Conservation (phyloP, 2,797 vertebrate species). For the Argentina silus region DNA sequence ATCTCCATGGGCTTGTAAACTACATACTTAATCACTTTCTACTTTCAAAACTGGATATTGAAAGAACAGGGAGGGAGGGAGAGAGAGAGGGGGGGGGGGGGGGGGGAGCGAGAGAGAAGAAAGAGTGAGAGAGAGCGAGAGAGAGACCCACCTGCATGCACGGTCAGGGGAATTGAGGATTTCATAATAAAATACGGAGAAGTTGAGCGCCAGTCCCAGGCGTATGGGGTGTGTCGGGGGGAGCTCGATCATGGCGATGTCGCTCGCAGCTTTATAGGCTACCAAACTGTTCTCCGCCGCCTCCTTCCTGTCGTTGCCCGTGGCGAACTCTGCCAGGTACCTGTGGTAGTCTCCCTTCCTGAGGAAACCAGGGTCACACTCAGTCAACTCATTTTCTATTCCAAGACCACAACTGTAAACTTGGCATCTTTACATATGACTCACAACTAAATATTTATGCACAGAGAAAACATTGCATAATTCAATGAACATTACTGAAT, state of each 20-base stretch:
- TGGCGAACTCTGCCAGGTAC: constrained; percentile 98
- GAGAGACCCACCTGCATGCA: constrained; percentile 87
- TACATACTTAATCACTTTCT: background rate
- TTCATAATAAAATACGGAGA: constrained; percentile 99
- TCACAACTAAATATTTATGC: background rate
- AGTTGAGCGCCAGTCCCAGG: constrained; percentile 95
- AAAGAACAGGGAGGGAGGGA: background rate
- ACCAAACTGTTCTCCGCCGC: constrained; percentile 96
- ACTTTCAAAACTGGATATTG: background rate
- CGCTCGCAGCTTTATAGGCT: constrained; percentile 95
- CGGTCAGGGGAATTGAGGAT: constrained; percentile 98
- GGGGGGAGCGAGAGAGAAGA: background rate
- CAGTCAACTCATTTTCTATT: too few species aligned
- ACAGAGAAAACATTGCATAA: background rate
- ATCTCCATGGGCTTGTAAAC: background rate
- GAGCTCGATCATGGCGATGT: constrained; percentile 96
- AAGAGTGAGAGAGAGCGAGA: background rate
- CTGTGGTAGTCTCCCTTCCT: constrained; percentile 99
- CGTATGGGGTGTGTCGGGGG: constrained; percentile 95
- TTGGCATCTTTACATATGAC: too few species aligned
- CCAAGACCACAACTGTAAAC: too few species aligned
- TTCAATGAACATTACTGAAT: background rate
- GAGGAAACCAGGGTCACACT: constrained; percentile 17
- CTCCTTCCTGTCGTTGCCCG: constrained; percentile 96
- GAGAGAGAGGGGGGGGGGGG: too few species aligned